Conservation (phyloP, 2,113 vertebrate genomes). For the Heloderma charlesbogerti region DNA sequence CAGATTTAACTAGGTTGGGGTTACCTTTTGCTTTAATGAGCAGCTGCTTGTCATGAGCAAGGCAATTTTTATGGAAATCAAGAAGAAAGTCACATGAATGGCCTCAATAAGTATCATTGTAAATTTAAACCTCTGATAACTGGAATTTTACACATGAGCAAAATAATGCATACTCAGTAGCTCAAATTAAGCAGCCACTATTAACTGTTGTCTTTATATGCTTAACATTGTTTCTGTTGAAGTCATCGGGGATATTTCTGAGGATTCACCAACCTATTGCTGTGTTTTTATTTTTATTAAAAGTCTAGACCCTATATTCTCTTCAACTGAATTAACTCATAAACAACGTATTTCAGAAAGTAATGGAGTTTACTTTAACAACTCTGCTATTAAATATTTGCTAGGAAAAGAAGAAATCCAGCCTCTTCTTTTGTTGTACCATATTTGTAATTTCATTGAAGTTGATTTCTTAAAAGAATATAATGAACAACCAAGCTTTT, state of each 20-base stretch:
- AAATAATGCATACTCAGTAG: background rate
- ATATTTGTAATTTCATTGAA: background rate
- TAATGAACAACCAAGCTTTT: background rate
- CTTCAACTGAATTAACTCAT: background rate
- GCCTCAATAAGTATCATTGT: too few relatives aligned
- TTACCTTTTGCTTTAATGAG: too few relatives aligned
- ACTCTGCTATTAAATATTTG: conserved; percentile 6
- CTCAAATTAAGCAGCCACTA: background rate
- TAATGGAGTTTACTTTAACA: background rate
- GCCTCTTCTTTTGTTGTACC: background rate
- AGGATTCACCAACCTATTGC: background rate
- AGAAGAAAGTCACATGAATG: too few relatives aligned
- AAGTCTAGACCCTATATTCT: background rate
- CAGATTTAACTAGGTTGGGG: too few relatives aligned
- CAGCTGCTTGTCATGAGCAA: too few relatives aligned
- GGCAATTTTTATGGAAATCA: too few relatives aligned
- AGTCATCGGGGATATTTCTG: background rate
- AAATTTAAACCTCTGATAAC: background rate
- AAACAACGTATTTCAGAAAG: background rate
- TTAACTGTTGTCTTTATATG: background rate
- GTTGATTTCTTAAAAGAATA: background rate
- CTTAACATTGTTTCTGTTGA: background rate
- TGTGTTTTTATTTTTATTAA: background rate
- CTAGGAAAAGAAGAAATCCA: background rate
- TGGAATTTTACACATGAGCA: background rate